Conservation (phyloP, 2,888 invertebrate genomes). For the Melitaea athalia region DNA sequence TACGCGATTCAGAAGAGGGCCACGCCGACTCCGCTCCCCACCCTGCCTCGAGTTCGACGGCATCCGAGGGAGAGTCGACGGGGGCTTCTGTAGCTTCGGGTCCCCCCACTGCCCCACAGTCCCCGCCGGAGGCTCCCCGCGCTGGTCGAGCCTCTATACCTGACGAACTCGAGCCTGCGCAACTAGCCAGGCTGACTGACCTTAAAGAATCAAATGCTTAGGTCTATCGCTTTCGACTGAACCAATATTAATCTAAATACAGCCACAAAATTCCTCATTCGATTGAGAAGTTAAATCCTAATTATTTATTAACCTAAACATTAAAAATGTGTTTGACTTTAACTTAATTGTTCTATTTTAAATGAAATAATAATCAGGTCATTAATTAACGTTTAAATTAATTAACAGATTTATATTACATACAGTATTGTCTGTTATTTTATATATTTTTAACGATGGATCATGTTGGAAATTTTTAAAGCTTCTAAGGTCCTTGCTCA, state of each 20-base stretch:
- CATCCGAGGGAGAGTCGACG: slow-evolving; percentile 85
- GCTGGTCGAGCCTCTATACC: slow-evolving; percentile 92
- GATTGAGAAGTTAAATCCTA: neutral
- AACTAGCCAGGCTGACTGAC: slow-evolving; percentile 92
- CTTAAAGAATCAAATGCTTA: slow-evolving; percentile 96
- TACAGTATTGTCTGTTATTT: too few relatives aligned
- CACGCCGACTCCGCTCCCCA: slow-evolving; percentile 82
- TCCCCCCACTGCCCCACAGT: slow-evolving; percentile 78
- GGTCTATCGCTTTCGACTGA: slow-evolving; percentile 43
- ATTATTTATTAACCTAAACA: neutral
- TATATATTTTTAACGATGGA: too few relatives aligned
- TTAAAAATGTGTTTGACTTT: too few relatives aligned
- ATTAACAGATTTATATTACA: too few relatives aligned
- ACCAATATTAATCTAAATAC: slow-evolving; percentile 2
- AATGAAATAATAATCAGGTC: too few relatives aligned
- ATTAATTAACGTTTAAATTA: too few relatives aligned
- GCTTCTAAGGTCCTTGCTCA: too few relatives aligned
- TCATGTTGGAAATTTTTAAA: too few relatives aligned
- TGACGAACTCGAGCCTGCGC: slow-evolving; percentile 94
- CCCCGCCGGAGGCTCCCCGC: slow-evolving; percentile 86
- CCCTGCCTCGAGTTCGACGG: slow-evolving; percentile 85
- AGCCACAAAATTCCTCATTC: slow-evolving; percentile 1
- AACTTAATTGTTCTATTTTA: too few relatives aligned
- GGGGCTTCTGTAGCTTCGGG: slow-evolving; percentile 83
- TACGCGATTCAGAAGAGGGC: slow-evolving; percentile 77